phyloP scores from a whole-genome alignment of 2,888 invertebrate species.

The Lysandra bellargus region DNA sequence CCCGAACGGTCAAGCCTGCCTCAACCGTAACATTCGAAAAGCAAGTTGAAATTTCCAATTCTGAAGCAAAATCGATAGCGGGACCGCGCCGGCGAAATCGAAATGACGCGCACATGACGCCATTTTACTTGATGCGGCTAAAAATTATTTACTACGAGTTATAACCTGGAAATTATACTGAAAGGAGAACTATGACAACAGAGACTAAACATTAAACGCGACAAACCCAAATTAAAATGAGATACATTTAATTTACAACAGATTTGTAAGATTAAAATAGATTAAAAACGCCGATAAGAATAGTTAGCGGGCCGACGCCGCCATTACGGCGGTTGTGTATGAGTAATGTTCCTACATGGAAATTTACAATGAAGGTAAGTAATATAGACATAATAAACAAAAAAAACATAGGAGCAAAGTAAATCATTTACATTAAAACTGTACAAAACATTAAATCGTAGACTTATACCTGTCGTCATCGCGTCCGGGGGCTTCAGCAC shows the following conservation, averaged over 20 bases:
- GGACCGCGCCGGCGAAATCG: conserved; percentile 68
- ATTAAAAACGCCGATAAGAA: conserved; percentile 64
- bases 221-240: conserved; percentile 63
- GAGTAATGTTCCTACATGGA: conserved; percentile 53
- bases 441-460: conserved; percentile 23
- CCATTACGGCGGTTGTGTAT: conserved; percentile 65
- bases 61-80: conserved; percentile 61
- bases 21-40: conserved; percentile 56
- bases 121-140: conserved; percentile 78
- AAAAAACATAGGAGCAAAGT: neutral
- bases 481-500: conserved; percentile 87
- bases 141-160: conserved; percentile 57
- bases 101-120: conserved; percentile 76
- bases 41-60: conserved; percentile 49
- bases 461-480: conserved; percentile 88
- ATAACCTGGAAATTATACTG: conserved; percentile 64
- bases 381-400: conserved; percentile 2
- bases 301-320: conserved; percentile 71
- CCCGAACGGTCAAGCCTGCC: conserved; percentile 47
- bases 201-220: conserved; percentile 57
- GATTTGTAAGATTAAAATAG: conserved; percentile 66
- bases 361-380: conserved; percentile 49
- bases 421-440: conserved; percentile 9
- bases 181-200: conserved; percentile 71
- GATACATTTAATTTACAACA: conserved; percentile 72